Evolutionary conservation across 2,113 vertebrate species (phyloP).

Genomic region (Entosphenus tridentatus): DNA sequence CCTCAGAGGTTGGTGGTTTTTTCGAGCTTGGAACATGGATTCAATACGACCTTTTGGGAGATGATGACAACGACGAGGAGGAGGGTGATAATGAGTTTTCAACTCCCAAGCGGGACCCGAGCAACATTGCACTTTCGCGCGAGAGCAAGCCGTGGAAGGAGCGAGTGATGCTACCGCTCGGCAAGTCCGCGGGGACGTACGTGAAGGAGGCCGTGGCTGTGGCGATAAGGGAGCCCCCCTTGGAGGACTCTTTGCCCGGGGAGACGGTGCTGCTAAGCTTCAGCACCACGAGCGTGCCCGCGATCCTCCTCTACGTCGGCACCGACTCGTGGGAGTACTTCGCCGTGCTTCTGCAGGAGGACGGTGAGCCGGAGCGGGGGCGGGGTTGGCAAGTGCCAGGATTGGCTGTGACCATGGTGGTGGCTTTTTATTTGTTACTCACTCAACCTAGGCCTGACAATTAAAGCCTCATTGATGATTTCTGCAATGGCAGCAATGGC

Average conservation of each 20-base stretch:
- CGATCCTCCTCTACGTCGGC: conserved; percentile 2
- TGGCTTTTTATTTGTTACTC: too few relatives aligned
- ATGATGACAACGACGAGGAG: too few relatives aligned
- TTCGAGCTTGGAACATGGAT: conserved; percentile 1
- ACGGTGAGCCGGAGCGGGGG: neutral
- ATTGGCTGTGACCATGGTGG: too few relatives aligned
- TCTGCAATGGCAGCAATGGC: too few relatives aligned
- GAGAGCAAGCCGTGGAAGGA: neutral
- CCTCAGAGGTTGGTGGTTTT: conserved; percentile 2
- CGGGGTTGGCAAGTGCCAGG: too few relatives aligned
- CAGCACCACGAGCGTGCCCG: conserved; percentile 5
- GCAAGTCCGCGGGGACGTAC: neutral
- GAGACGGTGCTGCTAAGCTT: neutral
- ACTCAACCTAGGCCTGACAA: too few relatives aligned
- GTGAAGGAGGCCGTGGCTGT: too few relatives aligned
- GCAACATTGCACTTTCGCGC: neutral
- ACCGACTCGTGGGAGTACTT: neutral
- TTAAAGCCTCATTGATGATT: too few relatives aligned
- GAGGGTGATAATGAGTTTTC: neutral
- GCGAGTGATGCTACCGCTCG: neutral
- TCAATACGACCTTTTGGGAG: too few relatives aligned
- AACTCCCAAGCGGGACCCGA: neutral
- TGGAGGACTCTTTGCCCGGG: too few relatives aligned
- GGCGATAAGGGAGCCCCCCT: too few relatives aligned
- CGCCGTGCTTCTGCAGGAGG: neutral